Evolutionary conservation across 2,888 invertebrate species (phyloP).

Genomic region (Nudaria mundana): DNA sequence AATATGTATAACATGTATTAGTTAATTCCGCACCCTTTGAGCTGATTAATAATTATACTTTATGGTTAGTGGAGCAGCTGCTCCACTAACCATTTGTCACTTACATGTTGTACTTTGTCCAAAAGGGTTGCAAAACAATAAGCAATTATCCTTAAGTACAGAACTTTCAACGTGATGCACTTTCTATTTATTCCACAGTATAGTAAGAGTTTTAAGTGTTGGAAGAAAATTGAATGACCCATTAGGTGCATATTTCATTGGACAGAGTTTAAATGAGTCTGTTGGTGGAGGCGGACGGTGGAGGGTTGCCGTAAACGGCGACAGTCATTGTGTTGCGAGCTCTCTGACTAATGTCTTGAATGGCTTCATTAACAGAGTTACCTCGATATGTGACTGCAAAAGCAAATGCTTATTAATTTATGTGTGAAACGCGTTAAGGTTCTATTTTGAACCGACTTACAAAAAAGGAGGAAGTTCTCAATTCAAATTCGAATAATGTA

Average conservation of each 20-base stretch:
- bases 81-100: too few relatives aligned
- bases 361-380: slow-evolving; percentile 62
- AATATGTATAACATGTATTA: too few relatives aligned
- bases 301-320: slow-evolving; percentile 12
- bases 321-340: slow-evolving; percentile 18
- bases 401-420: slow-evolving; percentile 48
- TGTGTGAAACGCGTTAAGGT: slow-evolving; percentile 23
- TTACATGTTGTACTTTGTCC: too few relatives aligned
- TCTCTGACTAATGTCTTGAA: slow-evolving; percentile 55
- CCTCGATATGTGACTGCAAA: slow-evolving; percentile 57
- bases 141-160: too few relatives aligned
- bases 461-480: too few relatives aligned
- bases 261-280: slow-evolving; percentile 18
- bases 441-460: slow-evolving; percentile 26
- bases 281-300: slow-evolving; percentile 9
- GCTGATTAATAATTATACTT: too few relatives aligned
- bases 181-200: background rate
- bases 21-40: too few relatives aligned
- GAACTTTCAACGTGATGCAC: background rate
- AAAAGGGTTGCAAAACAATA: too few relatives aligned
- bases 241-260: slow-evolving; percentile 28
- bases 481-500: too few relatives aligned
- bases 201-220: slow-evolving; percentile 2
- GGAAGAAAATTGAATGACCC: slow-evolving; percentile 17
- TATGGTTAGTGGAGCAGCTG: too few relatives aligned